Base-by-base conservation (phyloP, 2,113 vertebrate species). In the Hystrix cristata region DNA sequence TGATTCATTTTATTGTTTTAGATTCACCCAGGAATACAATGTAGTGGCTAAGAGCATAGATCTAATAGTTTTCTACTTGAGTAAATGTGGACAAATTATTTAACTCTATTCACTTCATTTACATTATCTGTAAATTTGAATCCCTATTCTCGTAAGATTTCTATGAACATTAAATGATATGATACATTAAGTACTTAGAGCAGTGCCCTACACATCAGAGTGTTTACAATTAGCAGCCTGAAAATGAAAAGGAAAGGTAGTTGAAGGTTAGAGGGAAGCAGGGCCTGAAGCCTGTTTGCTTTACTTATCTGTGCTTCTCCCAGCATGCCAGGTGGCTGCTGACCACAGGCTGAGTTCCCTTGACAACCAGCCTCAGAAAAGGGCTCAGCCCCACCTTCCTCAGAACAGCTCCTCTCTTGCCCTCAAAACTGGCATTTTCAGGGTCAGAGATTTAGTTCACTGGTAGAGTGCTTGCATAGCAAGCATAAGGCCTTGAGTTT, bases 301-400 rank as follows among this genome's bases (percentile, higher is more conserved):
- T 97, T 83, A 87, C 46, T 86, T 91, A 96, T 80, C 89, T 93
- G 57, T 92, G 29, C 34, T 53, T 94, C 53, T 91, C 88, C 83
- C 83, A 87, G 79, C 87, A 95, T 83, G 95, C 87, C 72, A 84
- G 57, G 64, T 57, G 83, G 57, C 38, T 71, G 79, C 91, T 96
- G 83, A 88, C 91, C 93, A 94, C 48, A 89, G 82, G 74, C 78
- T 93, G 90, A 83, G 95, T 97, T 97, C 87, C 96, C 93, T 76
- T 93, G 74, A 93, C 83, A 97, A 97, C 83, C 46, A 87, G 59
- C 48, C 74, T 95, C 80, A 94, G 92, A 94, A 97, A 94, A 94
- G 57, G 93, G 60, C 53, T 72, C 34, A 91, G 27, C 83, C 29
- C 59, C 88, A 92, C 85, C 91, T 92, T 96, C 85, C 96, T 96